These are phyloP conservation scores for Eospalax fontanierii DNA, from an alignment of 2,797 vertebrate species.

Conservation along the genomic window DNA sequence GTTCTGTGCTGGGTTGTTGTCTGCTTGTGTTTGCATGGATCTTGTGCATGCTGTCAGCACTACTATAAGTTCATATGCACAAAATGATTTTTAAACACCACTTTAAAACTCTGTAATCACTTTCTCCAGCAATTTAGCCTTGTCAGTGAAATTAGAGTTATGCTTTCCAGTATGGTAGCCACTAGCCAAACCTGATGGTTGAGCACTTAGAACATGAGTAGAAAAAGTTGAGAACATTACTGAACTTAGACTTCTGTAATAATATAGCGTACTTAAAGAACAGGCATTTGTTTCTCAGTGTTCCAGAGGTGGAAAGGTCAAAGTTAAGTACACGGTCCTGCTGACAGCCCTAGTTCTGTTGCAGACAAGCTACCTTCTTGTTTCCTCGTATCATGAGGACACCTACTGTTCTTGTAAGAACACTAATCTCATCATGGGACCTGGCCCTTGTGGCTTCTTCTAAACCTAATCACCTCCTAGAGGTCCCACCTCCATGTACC, in stretches of 20 bases:
- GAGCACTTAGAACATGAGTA: not conserved
- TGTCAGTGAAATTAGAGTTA: not conserved
- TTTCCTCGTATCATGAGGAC: not conserved
- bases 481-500: not conserved
- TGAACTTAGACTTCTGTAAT: not conserved
- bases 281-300: not conserved
- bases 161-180: not conserved
- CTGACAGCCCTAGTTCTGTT: not conserved
- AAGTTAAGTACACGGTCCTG: not conserved
- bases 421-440: too few relatives aligned
- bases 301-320: not conserved
- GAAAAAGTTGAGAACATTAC: not conserved
- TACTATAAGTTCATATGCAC: too few relatives aligned
- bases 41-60: too few relatives aligned
- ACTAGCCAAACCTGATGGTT: not conserved
- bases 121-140: not conserved
- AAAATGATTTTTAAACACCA: not conserved
- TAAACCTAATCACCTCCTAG: not conserved
- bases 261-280: not conserved
- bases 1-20: too few relatives aligned
- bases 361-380: not conserved
- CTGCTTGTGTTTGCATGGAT: too few relatives aligned
- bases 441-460: not conserved
- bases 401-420: not conserved
- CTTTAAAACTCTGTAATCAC: constrained; percentile 15